phyloP scores from a whole-genome alignment of 2,888 invertebrate species.

The Rutpela maculata region DNA sequence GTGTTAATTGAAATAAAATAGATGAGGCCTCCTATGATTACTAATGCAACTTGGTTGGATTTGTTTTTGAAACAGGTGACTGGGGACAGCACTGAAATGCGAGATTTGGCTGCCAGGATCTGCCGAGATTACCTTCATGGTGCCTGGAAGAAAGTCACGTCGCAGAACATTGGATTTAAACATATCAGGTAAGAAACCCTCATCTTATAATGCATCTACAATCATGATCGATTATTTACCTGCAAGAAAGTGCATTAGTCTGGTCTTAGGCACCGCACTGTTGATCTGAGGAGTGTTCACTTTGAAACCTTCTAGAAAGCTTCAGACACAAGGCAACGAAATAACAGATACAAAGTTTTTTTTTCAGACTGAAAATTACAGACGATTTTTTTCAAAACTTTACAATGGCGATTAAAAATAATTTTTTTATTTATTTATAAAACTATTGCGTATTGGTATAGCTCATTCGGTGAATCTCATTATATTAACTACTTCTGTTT shows the following conservation, averaged over 20 bases:
- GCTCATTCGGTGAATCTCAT: no score
- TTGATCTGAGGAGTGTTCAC: neutral
- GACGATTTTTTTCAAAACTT: no score
- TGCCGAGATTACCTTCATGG: slow-evolving; percentile 94
- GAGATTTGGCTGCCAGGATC: slow-evolving; percentile 88
- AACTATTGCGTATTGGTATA: no score
- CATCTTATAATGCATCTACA: neutral
- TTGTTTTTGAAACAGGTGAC: slow-evolving; percentile 76
- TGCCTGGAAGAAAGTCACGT: slow-evolving; percentile 90
- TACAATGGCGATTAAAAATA: no score
- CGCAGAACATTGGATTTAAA: slow-evolving; percentile 86
- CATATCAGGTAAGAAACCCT: slow-evolving; percentile 84
- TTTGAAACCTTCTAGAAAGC: neutral
- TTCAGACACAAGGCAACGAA: neutral
- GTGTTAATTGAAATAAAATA: slow-evolving; percentile 7
- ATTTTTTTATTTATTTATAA: no score
- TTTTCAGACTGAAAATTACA: no score
- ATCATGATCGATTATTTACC: neutral
- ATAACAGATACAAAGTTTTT: no score
- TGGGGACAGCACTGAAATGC: slow-evolving; percentile 84
- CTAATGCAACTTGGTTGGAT: slow-evolving; percentile 56
- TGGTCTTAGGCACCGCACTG: neutral
- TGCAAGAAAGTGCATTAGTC: neutral
- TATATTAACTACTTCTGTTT: no score
- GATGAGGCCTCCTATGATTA: slow-evolving; percentile 43